Base-by-base conservation (phyloP, 2,797 vertebrate genomes). In the Anniella stebbinsi region DNA sequence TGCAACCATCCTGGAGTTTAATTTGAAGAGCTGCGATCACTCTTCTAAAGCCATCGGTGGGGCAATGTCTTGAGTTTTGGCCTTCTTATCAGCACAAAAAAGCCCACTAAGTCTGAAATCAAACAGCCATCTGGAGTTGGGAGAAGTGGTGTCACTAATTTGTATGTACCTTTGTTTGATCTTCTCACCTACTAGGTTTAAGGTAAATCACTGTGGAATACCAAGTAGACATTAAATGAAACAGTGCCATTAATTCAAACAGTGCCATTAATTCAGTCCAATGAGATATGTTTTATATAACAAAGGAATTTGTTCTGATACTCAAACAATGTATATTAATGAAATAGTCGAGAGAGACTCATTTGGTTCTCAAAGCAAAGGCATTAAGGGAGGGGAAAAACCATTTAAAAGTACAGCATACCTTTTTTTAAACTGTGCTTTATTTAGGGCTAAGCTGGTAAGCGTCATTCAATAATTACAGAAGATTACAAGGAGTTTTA, bases 361-460 rank as follows among this genome's bases (percentile, higher is more conserved):
- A 93, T 95, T 95, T 95, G 93, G 85, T 92, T 94, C 94, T 94
- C 90, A 95, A 93, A 93, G 94, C 92, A 95, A 93, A 94, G 93
- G 94, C 87, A 91, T 95, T 95, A 95, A 95, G 89, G 93, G 83
- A 38, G 63, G 41, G 18, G 0, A 38, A 89, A 95, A 95, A 87
- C 84, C 88, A 94, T 81, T 84, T 93, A 96, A 91, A 95, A 95
- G 89, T 90, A 94, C 92, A 92, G 94, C 93, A 85, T 93, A 93
- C 21, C 73, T 76, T 90, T 91, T 97, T 98, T 98, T 99, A 99
- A 98, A 99, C 98, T 99, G 98, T 99, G 99, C 98, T 99, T 99
- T 99, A 99, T 99, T 98, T 99, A 99, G 98, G 98, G 98, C 98
- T 99, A 99, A 99, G 98, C 99, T 98, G 98, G 98, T 98, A 99